phyloP scores from a whole-genome alignment of 2,888 invertebrate genomes.

The Adineta ricciae region DNA sequence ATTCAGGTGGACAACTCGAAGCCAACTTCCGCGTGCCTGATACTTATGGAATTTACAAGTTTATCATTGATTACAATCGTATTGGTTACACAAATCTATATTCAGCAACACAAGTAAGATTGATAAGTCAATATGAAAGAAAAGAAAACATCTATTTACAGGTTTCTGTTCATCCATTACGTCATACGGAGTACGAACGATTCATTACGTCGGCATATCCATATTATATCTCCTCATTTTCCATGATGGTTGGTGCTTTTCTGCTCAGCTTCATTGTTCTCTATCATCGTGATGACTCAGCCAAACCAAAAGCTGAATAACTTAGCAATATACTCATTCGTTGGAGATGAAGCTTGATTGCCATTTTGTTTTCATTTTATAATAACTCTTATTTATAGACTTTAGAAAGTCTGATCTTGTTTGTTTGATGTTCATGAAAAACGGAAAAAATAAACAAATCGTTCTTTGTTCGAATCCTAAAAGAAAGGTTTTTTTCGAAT shows the following conservation, averaged over 20 bases:
- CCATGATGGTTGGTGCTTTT: conserved; percentile 34
- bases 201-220: conserved; percentile 96
- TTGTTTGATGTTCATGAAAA: neutral
- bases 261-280: conserved; percentile 32
- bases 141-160: neutral
- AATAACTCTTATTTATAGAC: neutral
- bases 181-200: conserved; percentile 95
- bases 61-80: conserved; percentile 90
- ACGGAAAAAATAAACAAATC: neutral
- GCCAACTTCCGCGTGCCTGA: conserved; percentile 89
- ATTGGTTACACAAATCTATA: conserved; percentile 85
- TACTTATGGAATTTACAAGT: conserved; percentile 96
- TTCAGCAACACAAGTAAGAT: conserved; percentile 73
- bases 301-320: neutral
- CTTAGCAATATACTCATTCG: neutral
- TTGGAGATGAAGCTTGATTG: neutral
- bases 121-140: no score
- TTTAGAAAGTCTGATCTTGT: neutral
- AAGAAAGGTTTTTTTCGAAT: no score
- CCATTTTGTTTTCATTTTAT: neutral
- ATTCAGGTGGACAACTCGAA: conserved; percentile 57
- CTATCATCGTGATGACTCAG: conserved; percentile 28
- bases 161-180: conserved; percentile 58
- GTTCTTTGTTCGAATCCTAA: neutral
- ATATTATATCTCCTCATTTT: conserved; percentile 60